Evolutionary conservation across 2,888 invertebrate species (phyloP).

Genomic region (Philaethria dido): DNA sequence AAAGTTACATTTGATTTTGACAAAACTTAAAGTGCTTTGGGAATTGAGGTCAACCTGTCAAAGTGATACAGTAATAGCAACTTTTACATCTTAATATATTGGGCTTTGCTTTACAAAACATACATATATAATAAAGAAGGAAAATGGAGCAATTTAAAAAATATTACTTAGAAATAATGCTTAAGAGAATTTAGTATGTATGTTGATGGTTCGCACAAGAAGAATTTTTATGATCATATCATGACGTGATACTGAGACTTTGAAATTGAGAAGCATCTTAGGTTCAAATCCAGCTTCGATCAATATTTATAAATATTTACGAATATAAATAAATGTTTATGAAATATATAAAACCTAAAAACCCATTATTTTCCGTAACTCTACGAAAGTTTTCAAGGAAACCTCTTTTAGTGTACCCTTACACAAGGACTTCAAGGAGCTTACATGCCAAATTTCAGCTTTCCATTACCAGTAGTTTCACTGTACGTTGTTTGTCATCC

Average conservation of each 20-base stretch:
- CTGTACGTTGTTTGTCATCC: too few species aligned
- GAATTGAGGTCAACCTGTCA: neutral
- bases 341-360: too few species aligned
- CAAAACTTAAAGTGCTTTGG: neutral
- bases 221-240: conserved; percentile 1
- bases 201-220: neutral
- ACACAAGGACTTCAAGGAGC: too few species aligned
- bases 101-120: neutral
- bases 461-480: too few species aligned
- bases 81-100: neutral
- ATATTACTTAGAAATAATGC: neutral
- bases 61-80: too few species aligned
- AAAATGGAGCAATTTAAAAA: neutral
- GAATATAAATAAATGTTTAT: neutral
- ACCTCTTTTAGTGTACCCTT: too few species aligned
- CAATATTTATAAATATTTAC: neutral
- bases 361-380: too few species aligned
- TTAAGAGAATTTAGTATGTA: neutral
- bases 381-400: too few species aligned
- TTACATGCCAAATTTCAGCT: too few species aligned
- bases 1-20: too few species aligned
- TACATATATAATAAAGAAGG: neutral
- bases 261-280: neutral
- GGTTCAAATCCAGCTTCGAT: neutral
- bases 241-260: neutral